Evolutionary conservation across 2,797 vertebrate genomes (phyloP).

Genomic region (Myotis myotis): DNA sequence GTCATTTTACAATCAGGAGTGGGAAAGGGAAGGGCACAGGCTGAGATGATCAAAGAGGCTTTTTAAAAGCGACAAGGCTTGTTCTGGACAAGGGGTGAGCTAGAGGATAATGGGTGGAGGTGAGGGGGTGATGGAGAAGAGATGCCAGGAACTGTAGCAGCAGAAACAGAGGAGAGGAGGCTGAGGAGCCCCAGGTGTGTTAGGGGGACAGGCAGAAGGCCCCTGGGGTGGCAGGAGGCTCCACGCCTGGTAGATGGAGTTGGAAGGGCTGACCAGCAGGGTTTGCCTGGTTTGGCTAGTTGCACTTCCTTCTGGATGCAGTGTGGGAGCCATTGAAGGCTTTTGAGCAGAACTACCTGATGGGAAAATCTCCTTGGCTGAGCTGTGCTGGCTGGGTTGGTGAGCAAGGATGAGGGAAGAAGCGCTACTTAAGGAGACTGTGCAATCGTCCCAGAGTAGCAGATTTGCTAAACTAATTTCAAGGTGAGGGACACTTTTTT

Average conservation of each 20-base stretch:
- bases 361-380: background rate
- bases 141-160: background rate
- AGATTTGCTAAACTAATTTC: background rate
- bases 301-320: background rate
- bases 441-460: background rate
- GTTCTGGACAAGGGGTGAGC: background rate
- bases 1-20: background rate
- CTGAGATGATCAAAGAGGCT: background rate
- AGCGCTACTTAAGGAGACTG: background rate
- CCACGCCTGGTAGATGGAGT: background rate
- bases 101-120: background rate
- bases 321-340: background rate
- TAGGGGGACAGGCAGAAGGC: background rate
- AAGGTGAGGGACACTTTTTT: background rate
- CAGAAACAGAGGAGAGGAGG: background rate
- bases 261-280: background rate
- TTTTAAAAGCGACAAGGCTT: background rate
- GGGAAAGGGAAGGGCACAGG: background rate
- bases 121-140: background rate
- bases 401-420: background rate
- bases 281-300: background rate
- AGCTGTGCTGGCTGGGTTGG: background rate
- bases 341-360: background rate
- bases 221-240: background rate
- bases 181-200: background rate